These are phyloP conservation scores for Drosophila erecta DNA, from an alignment of 1,140 invertebrate genomes.

Conservation along the genomic window DNA sequence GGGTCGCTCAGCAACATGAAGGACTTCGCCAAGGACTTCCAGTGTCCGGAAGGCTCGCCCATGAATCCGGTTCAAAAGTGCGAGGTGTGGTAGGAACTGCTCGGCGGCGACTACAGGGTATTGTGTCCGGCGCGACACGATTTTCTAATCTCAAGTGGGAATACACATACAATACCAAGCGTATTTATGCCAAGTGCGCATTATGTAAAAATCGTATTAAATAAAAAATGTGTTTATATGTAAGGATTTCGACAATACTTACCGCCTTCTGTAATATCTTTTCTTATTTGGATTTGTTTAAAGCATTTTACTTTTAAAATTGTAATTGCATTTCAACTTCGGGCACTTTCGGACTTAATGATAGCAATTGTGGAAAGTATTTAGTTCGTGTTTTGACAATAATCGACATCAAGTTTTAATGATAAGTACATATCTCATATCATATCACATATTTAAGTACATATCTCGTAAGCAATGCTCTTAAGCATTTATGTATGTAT, in stretches of 20 bases:
- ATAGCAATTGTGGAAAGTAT: too few species aligned
- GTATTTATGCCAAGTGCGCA: slow-evolving; percentile 58
- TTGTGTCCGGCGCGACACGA: slow-evolving; percentile 6
- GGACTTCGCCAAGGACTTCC: slow-evolving; percentile 94
- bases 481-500: too few species aligned
- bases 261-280: too few species aligned
- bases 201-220: slow-evolving; percentile 66
- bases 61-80: slow-evolving; percentile 97
- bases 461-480: too few species aligned
- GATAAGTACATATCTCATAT: too few species aligned
- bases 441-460: too few species aligned
- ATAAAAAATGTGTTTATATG: slow-evolving; percentile 73
- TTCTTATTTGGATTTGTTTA: too few species aligned
- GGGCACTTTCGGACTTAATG: too few species aligned
- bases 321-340: too few species aligned
- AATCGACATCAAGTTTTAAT: too few species aligned
- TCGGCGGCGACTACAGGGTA: slow-evolving; percentile 3
- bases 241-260: slow-evolving; percentile 16
- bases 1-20: slow-evolving; percentile 95
- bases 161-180: slow-evolving; percentile 50
- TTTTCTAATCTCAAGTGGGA: slow-evolving; percentile 61
- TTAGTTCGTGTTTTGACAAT: too few species aligned
- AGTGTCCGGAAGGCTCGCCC: slow-evolving; percentile 91
- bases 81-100: slow-evolving; percentile 89
- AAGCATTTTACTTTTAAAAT: too few species aligned